Base-by-base conservation (phyloP, 1,140 invertebrate genomes). In the Caligus rogercresseyi region DNA sequence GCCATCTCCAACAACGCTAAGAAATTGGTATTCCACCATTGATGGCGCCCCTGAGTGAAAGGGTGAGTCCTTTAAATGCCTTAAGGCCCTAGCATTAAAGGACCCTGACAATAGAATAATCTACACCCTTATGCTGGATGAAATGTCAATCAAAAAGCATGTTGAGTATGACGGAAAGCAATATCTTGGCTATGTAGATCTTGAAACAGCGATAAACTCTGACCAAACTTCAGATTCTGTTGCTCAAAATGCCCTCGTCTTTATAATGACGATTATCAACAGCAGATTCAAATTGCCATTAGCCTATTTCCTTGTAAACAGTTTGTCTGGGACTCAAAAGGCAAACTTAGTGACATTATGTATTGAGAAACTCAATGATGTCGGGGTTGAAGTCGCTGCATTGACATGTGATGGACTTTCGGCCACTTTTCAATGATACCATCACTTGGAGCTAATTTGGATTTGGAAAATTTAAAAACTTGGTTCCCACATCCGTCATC, bases 101-200 rank as follows among this genome's bases (percentile, higher is more conserved):
- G n/a, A n/a, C n/a, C n/a, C n/a, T n/a, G n/a, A n/a, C n/a, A n/a
- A n/a, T n/a, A n/a, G n/a, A n/a, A n/a, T n/a, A n/a, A n/a, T n/a
- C 21, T 69, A 61, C 61, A 19, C 68, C 69, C 66, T 75, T 52
- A 23, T 69, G 7, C 64, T 73, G 1, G 72, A 73, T 67, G 72
- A 73, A 69, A 73, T 74, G 71, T 61, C 69, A 18, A 72, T 73
- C 18, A 56, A 68, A 16, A 56, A 69, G 54, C 67, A 71, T 57
- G 58, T 73, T 2, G 69, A 73, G 61, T 73, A 56, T 65, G 67
- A 67, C 54, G 68, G 69, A 2, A 24, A 64, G 53, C 68, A 66
- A 55, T 66, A 69, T 57, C 54, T 55, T 56, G 18, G 18, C 11
- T 19, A 7, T 19, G 70, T 70, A 2, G 67, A 69, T 66, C 67